Evolutionary conservation across 2,113 vertebrate genomes (phyloP).

Genomic region (Melanostigma gelatinosum): DNA sequence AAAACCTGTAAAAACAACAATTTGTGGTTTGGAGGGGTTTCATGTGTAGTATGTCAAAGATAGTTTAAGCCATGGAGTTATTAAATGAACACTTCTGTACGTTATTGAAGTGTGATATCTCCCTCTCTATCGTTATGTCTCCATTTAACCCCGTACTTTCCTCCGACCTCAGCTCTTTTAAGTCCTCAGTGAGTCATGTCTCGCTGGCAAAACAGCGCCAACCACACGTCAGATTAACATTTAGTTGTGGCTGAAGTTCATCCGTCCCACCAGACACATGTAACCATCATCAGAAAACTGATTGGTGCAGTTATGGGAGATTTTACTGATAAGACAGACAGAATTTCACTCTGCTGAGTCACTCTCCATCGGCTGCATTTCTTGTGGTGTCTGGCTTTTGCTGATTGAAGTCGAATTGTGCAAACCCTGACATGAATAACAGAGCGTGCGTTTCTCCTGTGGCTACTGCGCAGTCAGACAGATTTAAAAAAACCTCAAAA

Average conservation of each 20-base stretch:
- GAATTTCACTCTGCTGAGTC: constrained; percentile 41
- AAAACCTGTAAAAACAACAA: no score
- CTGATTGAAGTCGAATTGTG: constrained; percentile 2
- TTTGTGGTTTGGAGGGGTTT: no score
- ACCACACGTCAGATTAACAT: constrained; percentile 21
- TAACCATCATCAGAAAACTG: constrained; percentile 3
- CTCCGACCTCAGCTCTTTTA: constrained; percentile 6
- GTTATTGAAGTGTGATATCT: background rate
- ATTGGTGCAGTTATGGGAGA: background rate
- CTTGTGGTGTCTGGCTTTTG: constrained; percentile 21
- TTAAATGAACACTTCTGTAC: background rate
- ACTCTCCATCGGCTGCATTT: constrained; percentile 16
- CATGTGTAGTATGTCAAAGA: no score
- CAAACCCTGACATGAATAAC: constrained; percentile 25
- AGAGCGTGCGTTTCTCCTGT: background rate
- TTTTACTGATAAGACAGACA: constrained; percentile 6
- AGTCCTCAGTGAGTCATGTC: constrained; percentile 42
- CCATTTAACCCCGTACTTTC: background rate
- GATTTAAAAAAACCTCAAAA: background rate
- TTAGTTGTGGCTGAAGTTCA: constrained; percentile 15
- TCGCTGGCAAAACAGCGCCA: background rate
- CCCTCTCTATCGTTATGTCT: background rate
- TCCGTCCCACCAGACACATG: background rate
- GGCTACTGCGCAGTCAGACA: constrained; percentile 18
- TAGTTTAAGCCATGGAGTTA: background rate